These are phyloP conservation scores for Cyphomyrus plagiostoma DNA, from an alignment of 2,113 vertebrate species.

Conservation along the genomic window DNA sequence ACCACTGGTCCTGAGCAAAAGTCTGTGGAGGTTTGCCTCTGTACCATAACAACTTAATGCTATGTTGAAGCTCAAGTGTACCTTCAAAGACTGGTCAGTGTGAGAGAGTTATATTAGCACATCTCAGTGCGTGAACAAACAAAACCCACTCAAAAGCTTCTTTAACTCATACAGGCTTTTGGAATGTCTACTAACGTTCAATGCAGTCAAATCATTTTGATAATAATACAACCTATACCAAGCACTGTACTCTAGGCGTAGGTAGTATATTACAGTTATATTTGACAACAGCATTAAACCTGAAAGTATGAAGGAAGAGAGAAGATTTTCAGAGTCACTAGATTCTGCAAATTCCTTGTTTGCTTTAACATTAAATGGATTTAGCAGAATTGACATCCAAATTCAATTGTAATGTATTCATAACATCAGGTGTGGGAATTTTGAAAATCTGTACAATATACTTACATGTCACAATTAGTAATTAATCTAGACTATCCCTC, in stretches of 20 bases:
- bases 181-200: neutral
- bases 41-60: neutral
- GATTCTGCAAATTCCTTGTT: constrained; percentile 31
- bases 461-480: neutral
- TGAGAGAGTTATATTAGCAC: constrained; percentile 3
- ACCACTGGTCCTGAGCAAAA: neutral
- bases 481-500: neutral
- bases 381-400: constrained; percentile 22
- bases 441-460: neutral
- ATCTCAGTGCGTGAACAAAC: neutral
- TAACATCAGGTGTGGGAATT: neutral
- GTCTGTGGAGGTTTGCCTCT: neutral
- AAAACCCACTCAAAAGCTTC: neutral
- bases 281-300: neutral
- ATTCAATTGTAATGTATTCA: neutral
- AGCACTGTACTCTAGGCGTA: neutral
- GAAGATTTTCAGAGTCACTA: neutral
- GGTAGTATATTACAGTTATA: neutral
- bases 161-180: neutral
- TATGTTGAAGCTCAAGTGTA: neutral
- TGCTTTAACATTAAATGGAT: constrained; percentile 33
- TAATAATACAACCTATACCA: neutral
- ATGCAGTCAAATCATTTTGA: neutral
- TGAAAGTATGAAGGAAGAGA: neutral
- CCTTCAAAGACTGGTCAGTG: neutral